Conservation (phyloP, 2,113 vertebrate species). For the Leptodactylus fuscus region DNA sequence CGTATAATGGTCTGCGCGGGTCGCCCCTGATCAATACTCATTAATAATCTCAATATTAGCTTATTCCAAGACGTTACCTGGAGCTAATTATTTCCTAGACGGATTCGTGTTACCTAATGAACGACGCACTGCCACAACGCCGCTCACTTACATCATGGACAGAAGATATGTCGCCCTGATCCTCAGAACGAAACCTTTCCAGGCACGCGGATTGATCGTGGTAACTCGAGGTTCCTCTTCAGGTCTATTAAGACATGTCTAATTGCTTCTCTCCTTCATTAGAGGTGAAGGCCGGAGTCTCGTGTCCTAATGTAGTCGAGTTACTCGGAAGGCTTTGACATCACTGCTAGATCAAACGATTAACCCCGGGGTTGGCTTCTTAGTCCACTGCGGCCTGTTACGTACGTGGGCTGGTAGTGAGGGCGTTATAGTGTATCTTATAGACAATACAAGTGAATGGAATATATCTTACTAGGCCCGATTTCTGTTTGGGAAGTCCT, state of each 20-base stretch:
- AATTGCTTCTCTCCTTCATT: not conserved
- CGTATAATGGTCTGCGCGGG: not conserved
- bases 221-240: not conserved
- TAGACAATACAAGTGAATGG: no score
- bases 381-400: not conserved
- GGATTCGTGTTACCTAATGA: not conserved
- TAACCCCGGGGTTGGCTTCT: not conserved
- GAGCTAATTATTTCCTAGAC: not conserved
- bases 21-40: not conserved
- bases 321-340: not conserved
- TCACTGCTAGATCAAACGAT: not conserved
- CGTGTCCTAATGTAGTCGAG: not conserved
- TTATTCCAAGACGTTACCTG: not conserved
- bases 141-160: not conserved
- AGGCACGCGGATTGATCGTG: not conserved
- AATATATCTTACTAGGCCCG: no score
- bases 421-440: no score
- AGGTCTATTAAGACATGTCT: not conserved
- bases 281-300: not conserved
- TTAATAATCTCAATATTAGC: constrained; percentile 25
- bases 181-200: not conserved
- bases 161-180: not conserved
- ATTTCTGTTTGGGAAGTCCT: no score
- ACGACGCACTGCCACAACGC: not conserved
- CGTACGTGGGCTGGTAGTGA: not conserved